Base-by-base conservation (phyloP, 2,797 vertebrate genomes). In the Buceros bicornis region DNA sequence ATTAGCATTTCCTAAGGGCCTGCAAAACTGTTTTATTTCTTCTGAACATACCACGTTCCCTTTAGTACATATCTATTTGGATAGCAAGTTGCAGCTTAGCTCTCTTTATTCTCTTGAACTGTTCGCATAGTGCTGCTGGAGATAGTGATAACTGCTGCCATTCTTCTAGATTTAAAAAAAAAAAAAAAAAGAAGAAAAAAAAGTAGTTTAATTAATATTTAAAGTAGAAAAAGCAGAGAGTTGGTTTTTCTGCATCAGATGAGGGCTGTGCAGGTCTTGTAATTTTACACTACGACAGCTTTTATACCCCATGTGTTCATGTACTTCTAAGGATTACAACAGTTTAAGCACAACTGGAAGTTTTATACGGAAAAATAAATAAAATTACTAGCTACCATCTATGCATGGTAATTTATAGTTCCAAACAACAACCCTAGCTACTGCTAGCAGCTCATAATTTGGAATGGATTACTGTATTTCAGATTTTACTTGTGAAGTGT, bases 281-380 rank as follows among this genome's bases (percentile, higher is more conserved):
- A 94, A 83, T 93, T 93, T 95, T 94, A 93, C 33, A 67, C 62
- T 69, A 87, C 45, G 56, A 84, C 79, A 95, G 73, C 58, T 94
- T 79, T 92, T 64, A 89, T 92, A 94, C 7, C 73, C 78, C 13
- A 29, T 89, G 69, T 50, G 61, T 73, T 76, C 50, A 71, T 85
- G 48, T 40, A 60, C n/a, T 95, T 93, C 80, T 79, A 94, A 95
- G 64, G 87, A 97, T 94, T 88, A 89, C 79, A 97, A 90, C 17
- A 70, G 73, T 94, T 97, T 97, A 93, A 90, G 89, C 70, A 88
- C 92, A 96, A 91, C 80, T 83, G 96, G 86, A 96, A 77, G 51
- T 65, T 96, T 97, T 93, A 82, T 20, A 65, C 43, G 66, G 17
- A 95, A 93, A 94, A 89, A 86, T 74, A 92, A 93, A 93, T 65